Percentiles rank a stretch among this genome's conserved stretches.
phyloP scores from a whole-genome alignment of 2,797 vertebrate species.

The Oceanodroma leucorhoa region DNA sequence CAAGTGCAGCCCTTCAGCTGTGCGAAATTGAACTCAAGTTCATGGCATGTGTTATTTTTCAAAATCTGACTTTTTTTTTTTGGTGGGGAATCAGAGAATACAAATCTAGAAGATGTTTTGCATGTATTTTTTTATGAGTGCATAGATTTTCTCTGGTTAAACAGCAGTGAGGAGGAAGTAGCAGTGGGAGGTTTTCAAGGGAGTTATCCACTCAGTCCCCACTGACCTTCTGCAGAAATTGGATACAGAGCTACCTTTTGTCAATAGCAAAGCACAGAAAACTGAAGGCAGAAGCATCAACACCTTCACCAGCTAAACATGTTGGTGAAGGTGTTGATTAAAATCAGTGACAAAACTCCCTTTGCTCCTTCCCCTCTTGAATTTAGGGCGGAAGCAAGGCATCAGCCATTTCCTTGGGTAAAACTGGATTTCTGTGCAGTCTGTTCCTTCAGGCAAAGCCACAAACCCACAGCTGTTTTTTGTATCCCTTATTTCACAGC shows the following conservation, averaged over 20 bases:
- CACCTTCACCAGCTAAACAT: not conserved
- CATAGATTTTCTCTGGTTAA: not conserved
- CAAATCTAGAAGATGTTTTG: not conserved
- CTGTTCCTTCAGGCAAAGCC: not conserved
- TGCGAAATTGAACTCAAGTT: not conserved
- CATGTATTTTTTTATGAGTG: conserved; percentile 13
- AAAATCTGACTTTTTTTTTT: not conserved
- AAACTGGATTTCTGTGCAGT: not conserved
- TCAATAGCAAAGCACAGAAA: not conserved
- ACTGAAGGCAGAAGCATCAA: not conserved
- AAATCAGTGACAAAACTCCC: not conserved
- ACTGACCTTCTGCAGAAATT: not conserved
- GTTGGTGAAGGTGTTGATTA: not conserved
- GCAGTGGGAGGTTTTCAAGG: not conserved
- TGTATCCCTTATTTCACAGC: not conserved
- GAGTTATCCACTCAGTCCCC: not conserved
- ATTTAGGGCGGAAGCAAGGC: not conserved
- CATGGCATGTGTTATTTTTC: conserved; percentile 8
- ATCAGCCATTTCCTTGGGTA: not conserved
- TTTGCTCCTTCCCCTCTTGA: not conserved
- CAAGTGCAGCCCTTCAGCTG: not conserved
- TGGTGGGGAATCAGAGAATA: not conserved
- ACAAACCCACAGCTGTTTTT: not conserved
- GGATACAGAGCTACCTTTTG: not conserved
- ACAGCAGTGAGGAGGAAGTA: not conserved